Conservation (phyloP, 2,797 vertebrate species). For the Ctenopoma multispine region DNA sequence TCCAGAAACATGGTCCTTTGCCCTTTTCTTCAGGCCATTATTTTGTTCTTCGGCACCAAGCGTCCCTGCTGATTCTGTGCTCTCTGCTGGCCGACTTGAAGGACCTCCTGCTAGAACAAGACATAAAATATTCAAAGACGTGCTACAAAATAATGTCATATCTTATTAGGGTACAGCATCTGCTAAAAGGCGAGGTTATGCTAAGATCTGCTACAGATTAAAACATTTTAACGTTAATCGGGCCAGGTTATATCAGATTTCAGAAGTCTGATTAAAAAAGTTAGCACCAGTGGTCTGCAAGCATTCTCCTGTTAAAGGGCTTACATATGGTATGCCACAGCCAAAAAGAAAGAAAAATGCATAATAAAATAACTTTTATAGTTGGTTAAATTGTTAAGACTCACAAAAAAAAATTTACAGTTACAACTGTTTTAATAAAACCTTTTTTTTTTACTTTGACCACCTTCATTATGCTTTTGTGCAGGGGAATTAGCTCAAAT, state of each 20-base stretch:
- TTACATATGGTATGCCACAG: not conserved
- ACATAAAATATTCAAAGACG: constrained; percentile 10
- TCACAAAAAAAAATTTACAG: too few species aligned
- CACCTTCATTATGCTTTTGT: too few species aligned
- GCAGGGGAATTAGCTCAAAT: too few species aligned
- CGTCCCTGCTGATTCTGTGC: constrained; percentile 69
- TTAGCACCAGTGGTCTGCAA: not conserved
- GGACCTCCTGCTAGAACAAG: constrained; percentile 74
- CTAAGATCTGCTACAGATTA: not conserved
- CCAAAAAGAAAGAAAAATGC: not conserved
- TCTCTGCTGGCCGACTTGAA: constrained; percentile 74
- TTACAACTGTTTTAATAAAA: too few species aligned
- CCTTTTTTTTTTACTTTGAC: too few species aligned
- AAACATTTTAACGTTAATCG: not conserved
- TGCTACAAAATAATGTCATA: not conserved
- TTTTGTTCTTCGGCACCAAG: constrained; percentile 85
- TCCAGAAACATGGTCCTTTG: constrained; percentile 76
- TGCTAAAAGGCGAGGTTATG: not conserved
- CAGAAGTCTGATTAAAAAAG: not conserved
- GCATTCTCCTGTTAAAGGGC: not conserved
- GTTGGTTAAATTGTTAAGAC: too few species aligned
- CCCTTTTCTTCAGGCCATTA: constrained; percentile 86
- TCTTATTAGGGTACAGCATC: not conserved
- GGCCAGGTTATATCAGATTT: not conserved
- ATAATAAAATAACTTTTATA: too few species aligned